Base-by-base conservation (phyloP, 1,140 invertebrate species). In the Drosophila quadrilineata region DNA sequence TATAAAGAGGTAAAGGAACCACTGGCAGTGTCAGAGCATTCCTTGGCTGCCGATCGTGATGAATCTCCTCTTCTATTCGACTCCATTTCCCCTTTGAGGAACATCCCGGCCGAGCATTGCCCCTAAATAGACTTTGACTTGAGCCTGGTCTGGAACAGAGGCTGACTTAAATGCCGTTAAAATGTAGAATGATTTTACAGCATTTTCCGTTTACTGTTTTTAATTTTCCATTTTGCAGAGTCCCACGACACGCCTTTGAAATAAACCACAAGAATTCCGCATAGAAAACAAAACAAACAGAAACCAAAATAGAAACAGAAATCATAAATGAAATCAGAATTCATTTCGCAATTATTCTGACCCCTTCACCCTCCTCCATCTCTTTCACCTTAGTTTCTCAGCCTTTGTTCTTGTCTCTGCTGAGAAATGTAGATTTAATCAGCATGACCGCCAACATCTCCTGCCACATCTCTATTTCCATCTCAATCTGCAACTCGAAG, bases 341-440 rank as follows among this genome's bases (percentile, higher is more conserved):
- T 66, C 36, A 82, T 76, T 73, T 58, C 38, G 66, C 64, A 84
- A 73, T 76, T 80, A 74, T 65, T 68, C 53, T 71, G 71, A 71
- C 33, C 63, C 49, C 64, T 40, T 43, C 22, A 14, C 45, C n/a
- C n/a, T n/a, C n/a, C n/a, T n/a, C n/a, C n/a, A n/a, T n/a, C n/a
- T n/a, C n/a, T n/a, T n/a, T n/a, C n/a, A n/a, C n/a, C n/a, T n/a
- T n/a, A 57, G 22, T 17, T 50, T n/a, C n/a, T n/a, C n/a, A n/a
- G n/a, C 16, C 12, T 46, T 36, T 10, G 33, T 43, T 33, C n/a
- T 67, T 68, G 64, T 62, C 53, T 74, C 12, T 64, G 59, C 50
- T 73, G 68, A 56, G 72, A 65, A 65, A 65, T 12, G n/a, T n/a
- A 66, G 71, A 76, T 58, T 56, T 76, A 72, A 82, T 71, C 75